phyloP scores from a whole-genome alignment of 1,140 invertebrate species.

The Penaeus indicus region DNA sequence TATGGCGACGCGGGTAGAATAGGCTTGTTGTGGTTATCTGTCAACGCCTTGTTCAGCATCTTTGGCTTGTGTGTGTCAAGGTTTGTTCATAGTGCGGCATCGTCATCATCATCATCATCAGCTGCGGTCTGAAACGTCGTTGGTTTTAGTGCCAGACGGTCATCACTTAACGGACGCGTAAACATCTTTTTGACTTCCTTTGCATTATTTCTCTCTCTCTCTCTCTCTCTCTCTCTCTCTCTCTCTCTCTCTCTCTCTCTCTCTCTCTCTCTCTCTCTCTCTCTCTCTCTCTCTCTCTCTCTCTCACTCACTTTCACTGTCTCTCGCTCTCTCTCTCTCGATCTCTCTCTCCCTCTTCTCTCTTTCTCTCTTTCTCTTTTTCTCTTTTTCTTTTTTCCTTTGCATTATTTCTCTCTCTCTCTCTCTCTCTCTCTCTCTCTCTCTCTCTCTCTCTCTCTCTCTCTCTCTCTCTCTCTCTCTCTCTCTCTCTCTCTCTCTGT shows the following conservation, averaged over 20 bases:
- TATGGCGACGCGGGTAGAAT: too few species aligned
- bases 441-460: slow-evolving; percentile 3
- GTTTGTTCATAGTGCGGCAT: too few species aligned
- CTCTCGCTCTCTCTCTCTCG: neutral
- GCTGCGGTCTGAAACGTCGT: too few species aligned
- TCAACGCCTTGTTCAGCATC: too few species aligned
- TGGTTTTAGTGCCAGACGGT: too few species aligned
- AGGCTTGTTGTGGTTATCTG: too few species aligned
- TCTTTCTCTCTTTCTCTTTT: too few species aligned
- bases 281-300: neutral
- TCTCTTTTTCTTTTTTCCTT: too few species aligned
- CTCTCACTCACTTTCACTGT: neutral
- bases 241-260: neutral
- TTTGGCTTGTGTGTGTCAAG: too few species aligned
- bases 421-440: neutral
- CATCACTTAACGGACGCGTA: too few species aligned
- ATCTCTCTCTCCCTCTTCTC: neutral
- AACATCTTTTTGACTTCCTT: neutral
- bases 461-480: slow-evolving; percentile 20
- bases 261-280: neutral
- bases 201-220: neutral
- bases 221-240: neutral
- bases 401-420: neutral
- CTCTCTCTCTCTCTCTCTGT: slow-evolving; percentile 9
- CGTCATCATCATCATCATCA: too few species aligned